phyloP scores from a whole-genome alignment of 2,888 invertebrate species.

The Synergus umbraculus region DNA sequence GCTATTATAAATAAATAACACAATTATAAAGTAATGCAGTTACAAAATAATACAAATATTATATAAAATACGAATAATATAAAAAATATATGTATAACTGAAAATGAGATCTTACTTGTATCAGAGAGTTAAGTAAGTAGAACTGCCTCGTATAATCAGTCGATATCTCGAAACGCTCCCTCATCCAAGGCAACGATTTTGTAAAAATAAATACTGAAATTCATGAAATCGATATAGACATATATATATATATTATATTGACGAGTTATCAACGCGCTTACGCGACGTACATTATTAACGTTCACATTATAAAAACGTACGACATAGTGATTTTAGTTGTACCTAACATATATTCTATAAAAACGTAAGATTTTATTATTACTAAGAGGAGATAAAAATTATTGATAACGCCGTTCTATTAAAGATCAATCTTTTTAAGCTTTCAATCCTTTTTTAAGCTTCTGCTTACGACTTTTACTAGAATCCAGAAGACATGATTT shows the following conservation, averaged over 20 bases:
- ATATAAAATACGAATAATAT: slow-evolving; percentile 35
- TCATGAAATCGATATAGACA: slow-evolving; percentile 35
- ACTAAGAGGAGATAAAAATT: background rate
- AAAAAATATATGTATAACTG: slow-evolving; percentile 32
- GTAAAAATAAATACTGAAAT: slow-evolving; percentile 6
- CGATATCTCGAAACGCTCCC: slow-evolving; percentile 30
- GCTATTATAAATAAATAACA: slow-evolving; percentile 41
- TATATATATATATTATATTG: slow-evolving; percentile 30
- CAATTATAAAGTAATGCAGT: slow-evolving; percentile 41
- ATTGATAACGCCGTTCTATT: slow-evolving; percentile 10
- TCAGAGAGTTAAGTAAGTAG: background rate
- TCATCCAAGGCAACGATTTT: slow-evolving; percentile 18
- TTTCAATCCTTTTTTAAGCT: slow-evolving; percentile 11
- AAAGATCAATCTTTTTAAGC: background rate
- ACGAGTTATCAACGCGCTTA: slow-evolving; percentile 8
- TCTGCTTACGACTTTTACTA: slow-evolving; percentile 13
- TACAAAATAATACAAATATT: slow-evolving; percentile 43
- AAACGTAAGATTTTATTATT: slow-evolving; percentile 19
- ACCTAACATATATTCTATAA: slow-evolving; percentile 25
- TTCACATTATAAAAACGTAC: slow-evolving; percentile 17
- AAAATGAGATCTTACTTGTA: slow-evolving; percentile 1
- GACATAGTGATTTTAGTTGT: slow-evolving; percentile 33
- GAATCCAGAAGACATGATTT: slow-evolving; percentile 10
- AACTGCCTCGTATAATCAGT: slow-evolving; percentile 13
- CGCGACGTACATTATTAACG: slow-evolving; percentile 20